Percentiles rank a stretch among this genome's conserved stretches.
phyloP scores from a whole-genome alignment of 1,140 invertebrate genomes.

The Drosophila insularis region DNA sequence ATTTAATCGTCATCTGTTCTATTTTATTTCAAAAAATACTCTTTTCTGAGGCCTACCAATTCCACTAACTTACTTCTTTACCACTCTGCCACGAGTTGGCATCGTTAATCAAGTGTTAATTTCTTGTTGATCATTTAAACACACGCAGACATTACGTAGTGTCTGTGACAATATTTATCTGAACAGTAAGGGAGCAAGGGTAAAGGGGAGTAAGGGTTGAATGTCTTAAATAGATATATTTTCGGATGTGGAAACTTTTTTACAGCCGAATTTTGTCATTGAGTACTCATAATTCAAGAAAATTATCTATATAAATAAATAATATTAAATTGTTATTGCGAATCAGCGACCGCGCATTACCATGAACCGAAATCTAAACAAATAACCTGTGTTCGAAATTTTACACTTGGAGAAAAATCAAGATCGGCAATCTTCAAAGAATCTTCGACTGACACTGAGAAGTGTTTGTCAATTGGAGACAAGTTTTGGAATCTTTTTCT shows the following conservation, averaged over 20 bases:
- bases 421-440: too few species aligned
- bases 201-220: not conserved
- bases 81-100: slow-evolving; percentile 2
- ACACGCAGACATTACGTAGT: slow-evolving; percentile 12
- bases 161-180: slow-evolving; percentile 14
- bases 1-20: not conserved
- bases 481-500: not conserved
- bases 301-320: slow-evolving; percentile 58
- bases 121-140: slow-evolving; percentile 5
- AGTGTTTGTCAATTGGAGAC: too few species aligned
- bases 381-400: slow-evolving; percentile 17
- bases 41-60: not conserved
- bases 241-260: slow-evolving; percentile 40
- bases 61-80: slow-evolving; percentile 4
- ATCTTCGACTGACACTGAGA: too few species aligned
- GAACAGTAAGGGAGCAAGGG: not conserved
- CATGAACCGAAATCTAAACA: slow-evolving; percentile 31
- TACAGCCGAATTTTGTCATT: slow-evolving; percentile 50
- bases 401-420: slow-evolving; percentile 3
- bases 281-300: slow-evolving; percentile 35
- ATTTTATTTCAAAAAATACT: not conserved
- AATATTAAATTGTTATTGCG: slow-evolving; percentile 25
- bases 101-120: slow-evolving; percentile 16
- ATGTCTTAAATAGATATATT: not conserved
- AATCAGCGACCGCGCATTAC: slow-evolving; percentile 29